phyloP scores from a whole-genome alignment of 2,797 vertebrate species.

The Myotis vivesi region DNA sequence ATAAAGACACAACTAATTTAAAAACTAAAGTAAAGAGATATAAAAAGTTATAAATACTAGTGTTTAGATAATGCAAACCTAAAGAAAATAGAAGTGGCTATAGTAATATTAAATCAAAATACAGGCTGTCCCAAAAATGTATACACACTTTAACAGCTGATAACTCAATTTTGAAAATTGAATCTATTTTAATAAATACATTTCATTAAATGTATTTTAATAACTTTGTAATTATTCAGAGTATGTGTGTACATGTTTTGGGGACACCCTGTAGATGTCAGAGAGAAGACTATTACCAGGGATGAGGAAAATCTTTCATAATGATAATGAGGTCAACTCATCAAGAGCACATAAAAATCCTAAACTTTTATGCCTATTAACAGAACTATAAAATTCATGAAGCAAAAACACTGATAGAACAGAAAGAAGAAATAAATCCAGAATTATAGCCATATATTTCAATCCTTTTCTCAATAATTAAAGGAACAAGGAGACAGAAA shows the following conservation, averaged over 20 bases:
- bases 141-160: too few relatives aligned
- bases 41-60: not conserved
- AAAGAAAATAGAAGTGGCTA: not conserved
- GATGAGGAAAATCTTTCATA: not conserved
- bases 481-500: not conserved
- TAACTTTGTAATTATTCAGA: too few relatives aligned
- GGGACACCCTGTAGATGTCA: not conserved
- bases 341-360: not conserved
- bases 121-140: too few relatives aligned
- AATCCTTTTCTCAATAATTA: not conserved
- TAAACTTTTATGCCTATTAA: conserved; percentile 10
- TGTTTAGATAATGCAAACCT: not conserved
- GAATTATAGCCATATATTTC: not conserved
- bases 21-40: not conserved
- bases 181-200: too few relatives aligned
- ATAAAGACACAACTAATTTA: not conserved
- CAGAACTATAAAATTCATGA: not conserved
- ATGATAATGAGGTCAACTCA: not conserved
- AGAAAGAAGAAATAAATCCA: not conserved
- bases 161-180: too few relatives aligned
- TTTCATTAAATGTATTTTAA: too few relatives aligned
- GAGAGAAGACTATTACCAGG: not conserved
- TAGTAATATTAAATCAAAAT: not conserved
- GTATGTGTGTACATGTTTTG: too few relatives aligned
- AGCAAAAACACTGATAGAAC: not conserved